phyloP scores from a whole-genome alignment of 2,113 vertebrate genomes.

The Calonectris borealis region DNA sequence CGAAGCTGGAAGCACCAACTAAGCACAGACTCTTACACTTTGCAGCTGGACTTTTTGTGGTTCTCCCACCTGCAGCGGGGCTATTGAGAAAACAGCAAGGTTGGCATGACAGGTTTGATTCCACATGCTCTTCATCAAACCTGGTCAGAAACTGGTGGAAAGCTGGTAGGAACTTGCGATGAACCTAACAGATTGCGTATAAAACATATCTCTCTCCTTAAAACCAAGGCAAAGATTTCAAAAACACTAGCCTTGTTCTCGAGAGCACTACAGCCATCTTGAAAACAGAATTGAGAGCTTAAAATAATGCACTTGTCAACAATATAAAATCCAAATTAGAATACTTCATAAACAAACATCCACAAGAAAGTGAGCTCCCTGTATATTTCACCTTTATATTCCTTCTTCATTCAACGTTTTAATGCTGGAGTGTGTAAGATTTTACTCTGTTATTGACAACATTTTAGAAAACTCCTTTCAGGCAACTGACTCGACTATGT shows the following conservation, averaged over 20 bases:
- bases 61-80: background rate
- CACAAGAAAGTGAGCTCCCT: background rate
- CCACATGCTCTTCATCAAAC: background rate
- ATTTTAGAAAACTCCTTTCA: background rate
- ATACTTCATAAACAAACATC: background rate
- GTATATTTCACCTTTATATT: background rate
- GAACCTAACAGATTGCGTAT: background rate
- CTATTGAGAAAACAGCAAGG: background rate
- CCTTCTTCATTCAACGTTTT: background rate
- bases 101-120: background rate
- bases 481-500: background rate
- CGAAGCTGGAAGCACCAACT: background rate
- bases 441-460: background rate
- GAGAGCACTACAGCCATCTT: background rate
- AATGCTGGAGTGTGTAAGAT: background rate
- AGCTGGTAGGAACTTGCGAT: background rate
- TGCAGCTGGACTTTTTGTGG: too few relatives aligned
- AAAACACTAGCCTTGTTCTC: background rate
- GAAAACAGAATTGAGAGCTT: background rate
- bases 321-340: background rate
- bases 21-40: background rate
- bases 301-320: background rate
- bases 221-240: background rate
- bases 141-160: background rate
- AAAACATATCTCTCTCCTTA: background rate